Base-by-base conservation (phyloP, 2,113 vertebrate genomes). In the Toxostoma redivivum region DNA sequence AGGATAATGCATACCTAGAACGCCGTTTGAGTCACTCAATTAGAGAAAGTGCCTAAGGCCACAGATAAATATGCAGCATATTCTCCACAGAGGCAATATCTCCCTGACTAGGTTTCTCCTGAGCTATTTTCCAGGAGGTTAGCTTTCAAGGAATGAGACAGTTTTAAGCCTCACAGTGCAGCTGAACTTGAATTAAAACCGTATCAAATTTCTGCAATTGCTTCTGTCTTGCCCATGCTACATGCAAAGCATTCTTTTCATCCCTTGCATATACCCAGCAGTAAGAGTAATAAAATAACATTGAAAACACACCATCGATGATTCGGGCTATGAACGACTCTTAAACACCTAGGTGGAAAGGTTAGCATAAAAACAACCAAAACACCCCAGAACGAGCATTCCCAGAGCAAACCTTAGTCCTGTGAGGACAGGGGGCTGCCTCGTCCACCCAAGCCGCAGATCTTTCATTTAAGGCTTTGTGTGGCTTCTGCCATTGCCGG, bases 401-500 rank as follows among this genome's bases (percentile, higher is more conserved):
- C 6, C 25, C n/a, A n/a, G n/a, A 15, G 33, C 4, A 61, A 31
- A 12, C 2, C 15, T 21, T 6, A 30, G 5, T 10, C 5, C 31
- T 15, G 15, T 6, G n/a, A 31, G 37, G 44, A 21, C 48, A 72
- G 5, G 0, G 31, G 44, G 45, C 4, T 33, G 48, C 37, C n/a
- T 42, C 7, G 14, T 3, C 14, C 48, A 0, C 30, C 1, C 3
- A 1, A 25, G 33, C 3, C 2, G 6, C 2, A 40, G 5, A 14
- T 20, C 9, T 9, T 35, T 51, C 8, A 11, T 53, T 23, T 1
- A 4, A 30, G 45, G 67, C 15, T 42, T 12, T 20, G 51, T 17
- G 1, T 1, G 19, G 2, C 9, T 23, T 9, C 5, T 12, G 5
- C 6, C 15, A 0, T 0, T 2, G 69, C 60, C 5, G 54, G 47